Percentiles rank a stretch among this genome's conserved stretches.
Evolutionary conservation across 2,113 vertebrate species (phyloP).

Genomic region (Pomatorhinus ruficollis): DNA sequence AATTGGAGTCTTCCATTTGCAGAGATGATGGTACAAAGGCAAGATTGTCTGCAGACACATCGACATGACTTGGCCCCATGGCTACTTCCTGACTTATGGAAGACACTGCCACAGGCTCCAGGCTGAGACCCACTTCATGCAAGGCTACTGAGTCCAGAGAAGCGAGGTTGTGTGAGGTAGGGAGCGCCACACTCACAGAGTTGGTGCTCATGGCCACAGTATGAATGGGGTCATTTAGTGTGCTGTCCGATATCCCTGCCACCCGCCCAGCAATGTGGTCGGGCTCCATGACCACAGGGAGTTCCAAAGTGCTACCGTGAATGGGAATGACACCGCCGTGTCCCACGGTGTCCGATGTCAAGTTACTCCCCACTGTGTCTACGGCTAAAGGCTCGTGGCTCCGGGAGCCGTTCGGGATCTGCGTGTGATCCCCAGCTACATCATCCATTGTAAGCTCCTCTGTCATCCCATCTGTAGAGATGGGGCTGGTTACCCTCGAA

Average conservation of each 20-base stretch:
- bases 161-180: conserved; percentile 87
- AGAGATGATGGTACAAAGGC: conserved; percentile 90
- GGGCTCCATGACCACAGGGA: conserved; percentile 92
- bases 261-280: conserved; percentile 84
- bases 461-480: conserved; percentile 89
- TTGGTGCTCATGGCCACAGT: conserved; percentile 86
- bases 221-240: conserved; percentile 88
- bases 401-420: conserved; percentile 81
- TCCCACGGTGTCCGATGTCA: conserved; percentile 83
- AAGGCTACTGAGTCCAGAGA: conserved; percentile 88
- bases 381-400: conserved; percentile 82
- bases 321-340: conserved; percentile 87
- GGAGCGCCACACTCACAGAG: conserved; percentile 92
- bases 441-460: conserved; percentile 90
- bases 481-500: conserved; percentile 90
- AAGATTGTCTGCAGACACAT: conserved; percentile 88
- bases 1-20: conserved; percentile 91
- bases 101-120: conserved; percentile 91
- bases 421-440: conserved; percentile 84
- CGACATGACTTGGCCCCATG: conserved; percentile 82
- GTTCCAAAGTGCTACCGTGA: conserved; percentile 87
- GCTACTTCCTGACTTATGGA: conserved; percentile 93
- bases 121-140: conserved; percentile 89
- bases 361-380: conserved; percentile 73
- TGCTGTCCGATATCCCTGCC: conserved; percentile 76